A percentile compares a stretch with the other conserved stretches of the same genome.
phyloP scores from a whole-genome alignment of 2,888 invertebrate species.

The Drosophila robusta region DNA sequence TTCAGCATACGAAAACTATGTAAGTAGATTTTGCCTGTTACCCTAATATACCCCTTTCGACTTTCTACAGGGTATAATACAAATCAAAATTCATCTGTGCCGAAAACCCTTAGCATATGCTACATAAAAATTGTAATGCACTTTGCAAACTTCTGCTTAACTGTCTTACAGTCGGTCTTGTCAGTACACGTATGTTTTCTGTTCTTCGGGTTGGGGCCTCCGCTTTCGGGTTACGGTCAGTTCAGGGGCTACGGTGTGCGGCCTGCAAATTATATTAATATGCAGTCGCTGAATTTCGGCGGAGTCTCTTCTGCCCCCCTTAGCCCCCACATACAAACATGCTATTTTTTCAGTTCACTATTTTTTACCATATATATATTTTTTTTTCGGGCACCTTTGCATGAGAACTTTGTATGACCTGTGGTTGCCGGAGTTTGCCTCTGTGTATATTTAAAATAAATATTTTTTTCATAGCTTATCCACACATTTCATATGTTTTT shows the following conservation, averaged over 20 bases:
- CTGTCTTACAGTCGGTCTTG: conserved; percentile 38
- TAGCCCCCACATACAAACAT: conserved; percentile 21
- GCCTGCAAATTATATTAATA: conserved; percentile 82
- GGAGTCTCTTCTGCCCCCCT: conserved; percentile 17
- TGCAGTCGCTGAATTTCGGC: conserved; percentile 70
- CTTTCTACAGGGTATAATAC: conserved; percentile 5
- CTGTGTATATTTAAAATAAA: conserved; percentile 59
- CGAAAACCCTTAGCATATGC: conserved; percentile 43
- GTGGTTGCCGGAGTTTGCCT: conserved; percentile 25
- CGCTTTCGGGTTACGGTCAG: conserved; percentile 6
- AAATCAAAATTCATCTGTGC: conserved; percentile 43
- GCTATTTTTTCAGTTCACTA: conserved; percentile 44
- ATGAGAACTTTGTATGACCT: conserved; percentile 28
- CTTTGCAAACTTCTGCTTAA: conserved; percentile 49
- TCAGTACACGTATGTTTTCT: conserved; percentile 28
- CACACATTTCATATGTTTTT: conserved; percentile 4
- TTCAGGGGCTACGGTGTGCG: conserved; percentile 6
- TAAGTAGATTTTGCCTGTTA: no score
- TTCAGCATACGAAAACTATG: no score
- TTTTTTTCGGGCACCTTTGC: conserved; percentile 35
- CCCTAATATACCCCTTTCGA: conserved; percentile 3
- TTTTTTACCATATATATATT: conserved; percentile 25
- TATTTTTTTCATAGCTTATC: conserved; percentile 48
- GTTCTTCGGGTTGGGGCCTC: background rate
- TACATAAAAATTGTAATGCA: conserved; percentile 47